Evolutionary conservation across 2,797 vertebrate genomes (phyloP), one percentile per base, ranked within the genome.

Genomic region (Amazona finschi): DNA sequence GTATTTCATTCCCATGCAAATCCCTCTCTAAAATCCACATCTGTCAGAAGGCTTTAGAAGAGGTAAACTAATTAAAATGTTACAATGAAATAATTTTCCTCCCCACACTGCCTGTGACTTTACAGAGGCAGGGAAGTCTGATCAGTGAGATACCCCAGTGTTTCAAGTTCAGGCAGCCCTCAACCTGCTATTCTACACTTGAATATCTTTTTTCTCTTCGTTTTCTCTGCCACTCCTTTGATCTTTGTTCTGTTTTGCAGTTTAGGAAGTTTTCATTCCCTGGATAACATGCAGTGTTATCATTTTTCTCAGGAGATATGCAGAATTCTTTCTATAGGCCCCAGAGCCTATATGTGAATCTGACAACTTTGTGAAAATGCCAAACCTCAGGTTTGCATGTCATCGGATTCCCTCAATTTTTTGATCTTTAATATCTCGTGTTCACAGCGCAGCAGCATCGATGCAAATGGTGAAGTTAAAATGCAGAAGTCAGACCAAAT

Each of bases 11-110:
- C 24, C 65, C 57, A 47, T 69, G 87, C 49, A 90, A 66, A 91
- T 81, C 36, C 39, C 11, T 47, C 49, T 90, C 76, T 84, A 58
- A 91, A 88, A 55, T 69, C 50, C 28, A 15, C 46, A 66, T 41
- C 84, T 94, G 76, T 90, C 76, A 90, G 73, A 89, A 94, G 60
- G 53, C 65, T 90, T 69, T 49, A 50, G 91, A 70, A 94, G 60
- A 82, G 38, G 22, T 86, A 73, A 90, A 66, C 43, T 90, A 81
- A 94, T 93, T 81, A 93, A 94, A 93, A 84, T 73, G 50, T 91
- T 93, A 39, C 78, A 86, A 14, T 86, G 91, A 90, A 84, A 79
- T 69, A 84, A 69, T 81, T 94, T 80, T 66, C 14, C 36, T 77
- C 64, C 31, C n/a, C 24, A 73, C 86, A 47, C 21, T 65, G 46